A percentile compares a stretch with the other conserved stretches of the same genome.
phyloP scores from a whole-genome alignment of 2,888 invertebrate genomes.

The Philaethria dido region DNA sequence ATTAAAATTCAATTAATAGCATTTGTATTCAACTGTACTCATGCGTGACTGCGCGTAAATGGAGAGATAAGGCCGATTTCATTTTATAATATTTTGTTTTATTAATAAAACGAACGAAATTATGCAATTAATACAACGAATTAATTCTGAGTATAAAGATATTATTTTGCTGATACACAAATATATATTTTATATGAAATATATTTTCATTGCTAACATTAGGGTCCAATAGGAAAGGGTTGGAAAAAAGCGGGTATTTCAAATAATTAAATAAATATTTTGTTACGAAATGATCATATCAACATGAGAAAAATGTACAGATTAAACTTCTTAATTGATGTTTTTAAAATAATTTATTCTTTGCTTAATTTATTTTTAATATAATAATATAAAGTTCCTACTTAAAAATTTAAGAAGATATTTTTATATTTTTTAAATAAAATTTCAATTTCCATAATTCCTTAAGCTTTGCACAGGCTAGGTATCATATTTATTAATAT shows the following conservation, averaged over 20 bases:
- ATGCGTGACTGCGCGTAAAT: constrained; percentile 75
- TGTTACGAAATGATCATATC: background rate
- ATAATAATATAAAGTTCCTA: too few relatives aligned
- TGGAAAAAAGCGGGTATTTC: constrained; percentile 29
- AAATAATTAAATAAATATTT: constrained; percentile 12
- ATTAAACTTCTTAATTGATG: too few relatives aligned
- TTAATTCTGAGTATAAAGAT: constrained; percentile 79
- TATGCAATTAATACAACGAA: constrained; percentile 72
- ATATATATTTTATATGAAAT: constrained; percentile 55
- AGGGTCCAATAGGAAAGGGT: constrained; percentile 41
- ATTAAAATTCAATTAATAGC: constrained; percentile 25
- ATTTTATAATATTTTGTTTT: constrained; percentile 75
- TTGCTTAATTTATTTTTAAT: too few relatives aligned
- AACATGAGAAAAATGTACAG: background rate
- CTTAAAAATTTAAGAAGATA: too few relatives aligned
- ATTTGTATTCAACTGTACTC: constrained; percentile 56
- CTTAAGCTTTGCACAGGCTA: too few relatives aligned
- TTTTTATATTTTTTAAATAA: too few relatives aligned
- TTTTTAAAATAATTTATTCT: background rate
- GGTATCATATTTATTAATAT: too few relatives aligned
- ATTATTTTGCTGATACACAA: constrained; percentile 66
- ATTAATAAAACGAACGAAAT: too few relatives aligned
- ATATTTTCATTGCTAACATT: constrained; percentile 51
- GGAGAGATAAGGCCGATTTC: constrained; percentile 66
- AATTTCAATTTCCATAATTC: too few relatives aligned